Evolutionary conservation across 2,113 vertebrate genomes (phyloP).

Genomic region (Lepisosteus osseus): DNA sequence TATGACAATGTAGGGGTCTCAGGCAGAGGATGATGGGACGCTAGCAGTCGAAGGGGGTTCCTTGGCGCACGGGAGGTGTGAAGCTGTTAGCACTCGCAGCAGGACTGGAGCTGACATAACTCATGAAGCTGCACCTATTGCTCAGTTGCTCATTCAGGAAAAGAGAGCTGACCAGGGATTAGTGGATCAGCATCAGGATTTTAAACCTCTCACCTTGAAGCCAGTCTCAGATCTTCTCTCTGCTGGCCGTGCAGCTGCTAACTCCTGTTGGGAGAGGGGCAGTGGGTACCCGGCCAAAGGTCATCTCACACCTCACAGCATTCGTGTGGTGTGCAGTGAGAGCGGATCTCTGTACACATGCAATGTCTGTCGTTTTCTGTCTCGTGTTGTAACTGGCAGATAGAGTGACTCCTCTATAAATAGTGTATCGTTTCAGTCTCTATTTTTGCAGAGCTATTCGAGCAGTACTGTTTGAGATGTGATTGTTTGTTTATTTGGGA

Average conservation of each 20-base stretch:
- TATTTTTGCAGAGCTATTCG: constrained; percentile 31
- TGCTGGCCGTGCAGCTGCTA: no score
- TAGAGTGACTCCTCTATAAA: constrained; percentile 36
- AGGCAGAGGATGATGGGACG: constrained; percentile 27
- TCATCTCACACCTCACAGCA: constrained; percentile 17
- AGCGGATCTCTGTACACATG: constrained; percentile 34
- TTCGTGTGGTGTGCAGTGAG: constrained; percentile 33
- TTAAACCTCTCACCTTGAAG: constrained; percentile 27
- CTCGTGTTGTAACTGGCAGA: constrained; percentile 47
- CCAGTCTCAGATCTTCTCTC: constrained; percentile 18
- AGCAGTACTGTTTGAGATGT: constrained; percentile 50
- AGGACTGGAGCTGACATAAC: constrained; percentile 37
- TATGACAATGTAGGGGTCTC: constrained; percentile 35
- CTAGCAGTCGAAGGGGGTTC: constrained; percentile 40
- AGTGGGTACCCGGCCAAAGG: constrained; percentile 21
- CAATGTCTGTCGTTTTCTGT: constrained; percentile 48
- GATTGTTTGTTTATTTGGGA: constrained; percentile 57
- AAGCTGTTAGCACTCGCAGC: constrained; percentile 38
- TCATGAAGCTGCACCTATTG: constrained; percentile 43
- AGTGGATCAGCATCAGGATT: constrained; percentile 40
- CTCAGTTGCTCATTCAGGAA: constrained; percentile 43
- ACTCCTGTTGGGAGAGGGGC: neutral
- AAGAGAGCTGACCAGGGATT: constrained; percentile 48
- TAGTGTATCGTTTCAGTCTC: constrained; percentile 24
- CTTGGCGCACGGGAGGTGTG: constrained; percentile 29